phyloP scores from a whole-genome alignment of 53 echinoderm and acorn worm species.

The Echinarachnius parma region DNA sequence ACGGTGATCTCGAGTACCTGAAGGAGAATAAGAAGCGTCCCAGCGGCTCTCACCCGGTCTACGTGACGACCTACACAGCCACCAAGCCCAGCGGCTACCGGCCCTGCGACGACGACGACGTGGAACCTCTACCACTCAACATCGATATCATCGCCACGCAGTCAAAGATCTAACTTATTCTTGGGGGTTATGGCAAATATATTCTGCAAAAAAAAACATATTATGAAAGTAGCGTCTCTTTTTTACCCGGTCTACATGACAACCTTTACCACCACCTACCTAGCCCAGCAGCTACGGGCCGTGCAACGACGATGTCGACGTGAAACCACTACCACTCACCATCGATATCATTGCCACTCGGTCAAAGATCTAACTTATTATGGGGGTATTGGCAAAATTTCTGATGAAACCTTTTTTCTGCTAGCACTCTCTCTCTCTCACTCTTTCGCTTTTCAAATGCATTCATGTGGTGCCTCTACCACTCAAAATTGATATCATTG shows the following conservation, averaged over 20 bases:
- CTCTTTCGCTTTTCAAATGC: too few relatives aligned
- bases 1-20: constrained; percentile 81
- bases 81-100: constrained; percentile 34
- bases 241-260: constrained; percentile 83
- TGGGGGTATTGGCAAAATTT: too few relatives aligned
- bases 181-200: background rate
- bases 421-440: too few relatives aligned
- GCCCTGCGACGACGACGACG: constrained; percentile 68
- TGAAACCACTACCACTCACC: background rate
- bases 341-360: background rate
- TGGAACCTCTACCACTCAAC: constrained; percentile 76
- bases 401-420: too few relatives aligned
- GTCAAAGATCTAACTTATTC: constrained; percentile 76
- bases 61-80: constrained; percentile 63
- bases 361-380: background rate
- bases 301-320: background rate
- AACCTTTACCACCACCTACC: constrained; percentile 47
- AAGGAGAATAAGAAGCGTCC: constrained; percentile 54
- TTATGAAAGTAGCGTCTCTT: too few relatives aligned
- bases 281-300: too few relatives aligned
- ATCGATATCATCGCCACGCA: constrained; percentile 73
- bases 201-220: too few relatives aligned
- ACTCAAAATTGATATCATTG: too few relatives aligned
- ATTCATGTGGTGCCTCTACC: too few relatives aligned
- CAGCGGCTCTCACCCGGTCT: constrained; percentile 61